Base-by-base conservation (phyloP, 2,797 vertebrate genomes). In the Xenopus petersii region DNA sequence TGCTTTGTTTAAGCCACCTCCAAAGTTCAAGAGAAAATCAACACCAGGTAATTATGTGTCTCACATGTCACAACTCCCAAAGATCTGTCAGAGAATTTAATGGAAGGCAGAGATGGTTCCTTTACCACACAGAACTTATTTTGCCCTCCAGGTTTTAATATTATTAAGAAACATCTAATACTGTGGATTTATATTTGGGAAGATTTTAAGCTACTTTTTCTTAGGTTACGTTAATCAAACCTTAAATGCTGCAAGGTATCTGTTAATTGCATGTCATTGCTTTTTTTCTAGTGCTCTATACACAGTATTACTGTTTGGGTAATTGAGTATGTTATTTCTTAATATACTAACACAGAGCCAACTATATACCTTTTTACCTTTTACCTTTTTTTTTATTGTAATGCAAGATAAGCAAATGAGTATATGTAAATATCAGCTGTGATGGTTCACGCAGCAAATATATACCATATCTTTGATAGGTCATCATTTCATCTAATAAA, bases 11-110 rank as follows among this genome's bases (percentile, higher is more conserved):
- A 48, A 48, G 62, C 63, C 65, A 70, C 66, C 71, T 58, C 55
- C 61, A 42, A 74, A 48, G 70, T 62, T 72, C 67, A 73, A 58
- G 64, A 78, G 30, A 69, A 58, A 54, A n/a, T 70, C 56, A 60
- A 60, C 58, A 24, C 46, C 63, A 70, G 55, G 65, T 74, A 66
- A 79, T 79, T 79, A 73, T 51, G 47, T 62, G 67, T 33, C 70
- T 75, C 67, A 58, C 21, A 66, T 67, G 54, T 68, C 67, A 65
- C 64, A 54, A 55, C 67, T 69, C 77, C 77, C 56, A 79, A 71
- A 51, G 67, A 64, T 60, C 11, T 59, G 26, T 68, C 60, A 42
- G 12, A 60, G 46, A 51, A 73, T 73, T 70, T 15, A 64, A 17
- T 30, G 67, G 24, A 64, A 64, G 58, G 46, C 62, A 64, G 36